Base-by-base conservation (phyloP, 2,113 vertebrate genomes). In the Pterocles gutturalis region DNA sequence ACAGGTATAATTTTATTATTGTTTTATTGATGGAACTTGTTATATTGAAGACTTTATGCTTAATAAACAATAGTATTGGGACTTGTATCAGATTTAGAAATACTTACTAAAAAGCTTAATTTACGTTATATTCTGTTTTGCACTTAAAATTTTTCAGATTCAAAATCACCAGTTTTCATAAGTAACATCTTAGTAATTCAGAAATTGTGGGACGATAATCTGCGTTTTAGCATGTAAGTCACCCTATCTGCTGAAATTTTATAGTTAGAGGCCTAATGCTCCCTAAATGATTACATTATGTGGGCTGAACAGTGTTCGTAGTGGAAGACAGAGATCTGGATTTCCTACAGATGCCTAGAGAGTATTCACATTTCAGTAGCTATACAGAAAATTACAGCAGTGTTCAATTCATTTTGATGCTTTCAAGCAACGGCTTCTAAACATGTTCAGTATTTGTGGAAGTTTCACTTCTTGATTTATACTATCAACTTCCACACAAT, bases 341-440 rank as follows among this genome's bases (percentile, higher is more conserved):
- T 89, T 93, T 81, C 22, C 29, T 76, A 58, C 10, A 55, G 26
- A 48, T 60, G 20, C 34, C 38, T 33, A 66, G 38, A 69, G 20
- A 76, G 20, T 36, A 38, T 64, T 83, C 34, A 54, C 3, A 2
- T 89, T 91, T 95, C 29, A 33, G 57, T 51, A 93, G 54, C 57
- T 46, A 36, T 58, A 18, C 10, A 78, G 69, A 84, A 64, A 93
- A 71, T 46, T 71, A 64, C 34, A 78, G 33, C 53, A 49, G 10
- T 57, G 43, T 83, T 89, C 38, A 58, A 24, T 55, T 67, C 26
- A 69, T 24, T 89, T 75, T 87, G 46, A 20, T 75, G 28, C 72
- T 94, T 84, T 83, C 31, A 91, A 85, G 33, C 51, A 87, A 81
- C 2, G 10, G 15, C 26, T 93, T 93, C 43, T 75, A 87, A 94